These are phyloP conservation scores for Synergus japonicus DNA, from an alignment of 2,888 invertebrate genomes.

Conservation along the genomic window DNA sequence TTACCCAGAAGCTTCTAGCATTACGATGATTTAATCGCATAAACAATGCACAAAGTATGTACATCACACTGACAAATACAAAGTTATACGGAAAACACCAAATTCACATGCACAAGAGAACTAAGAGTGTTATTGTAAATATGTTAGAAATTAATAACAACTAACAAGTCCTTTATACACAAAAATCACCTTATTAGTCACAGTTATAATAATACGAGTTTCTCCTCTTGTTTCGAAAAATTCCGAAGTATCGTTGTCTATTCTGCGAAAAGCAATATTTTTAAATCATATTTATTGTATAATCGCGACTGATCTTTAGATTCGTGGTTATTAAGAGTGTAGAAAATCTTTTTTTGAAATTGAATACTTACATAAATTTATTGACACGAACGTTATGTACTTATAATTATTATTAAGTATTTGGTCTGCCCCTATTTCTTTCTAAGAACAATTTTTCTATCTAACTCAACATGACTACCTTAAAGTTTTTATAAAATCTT, in stretches of 20 bases:
- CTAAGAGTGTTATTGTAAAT: not conserved
- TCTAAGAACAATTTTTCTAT: not conserved
- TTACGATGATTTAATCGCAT: not conserved
- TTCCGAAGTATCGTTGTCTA: too few species aligned
- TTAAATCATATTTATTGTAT: not conserved
- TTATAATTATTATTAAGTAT: constrained; percentile 2
- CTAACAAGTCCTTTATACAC: not conserved
- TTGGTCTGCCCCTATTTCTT: constrained; percentile 30
- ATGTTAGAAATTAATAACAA: not conserved
- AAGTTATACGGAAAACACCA: not conserved
- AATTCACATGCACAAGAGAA: constrained; percentile 3
- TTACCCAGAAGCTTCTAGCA: constrained; percentile 8
- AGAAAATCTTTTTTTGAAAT: not conserved
- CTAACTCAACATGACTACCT: not conserved
- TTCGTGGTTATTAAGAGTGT: not conserved
- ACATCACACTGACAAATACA: not conserved
- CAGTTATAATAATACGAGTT: not conserved
- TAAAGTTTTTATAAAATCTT: not conserved
- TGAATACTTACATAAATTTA: constrained; percentile 38
- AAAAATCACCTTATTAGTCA: constrained; percentile 2
- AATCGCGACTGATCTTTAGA: not conserved
- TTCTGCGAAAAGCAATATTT: not conserved
- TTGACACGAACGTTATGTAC: constrained; percentile 12
- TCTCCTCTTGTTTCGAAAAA: not conserved
- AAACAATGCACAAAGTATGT: not conserved